Base-by-base conservation (phyloP, 2,797 vertebrate species). In the Gymnoscopelus microlampas region DNA sequence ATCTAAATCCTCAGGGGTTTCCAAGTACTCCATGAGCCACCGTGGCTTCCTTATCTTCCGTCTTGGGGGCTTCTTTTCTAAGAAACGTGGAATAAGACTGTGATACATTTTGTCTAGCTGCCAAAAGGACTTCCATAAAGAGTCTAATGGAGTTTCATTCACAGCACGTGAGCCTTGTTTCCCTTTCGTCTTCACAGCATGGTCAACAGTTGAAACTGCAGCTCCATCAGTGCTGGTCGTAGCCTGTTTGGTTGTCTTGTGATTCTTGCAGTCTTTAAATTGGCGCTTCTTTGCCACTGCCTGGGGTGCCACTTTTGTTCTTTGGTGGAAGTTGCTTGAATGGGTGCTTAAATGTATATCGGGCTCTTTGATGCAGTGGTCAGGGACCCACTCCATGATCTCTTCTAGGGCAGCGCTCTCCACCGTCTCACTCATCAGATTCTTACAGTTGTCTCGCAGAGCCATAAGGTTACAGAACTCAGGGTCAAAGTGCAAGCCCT, bases 381-480 rank as follows among this genome's bases (percentile, higher is more conserved):
- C 92, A 11, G 81, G 76, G 53, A 91, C 82, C 94, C 93, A 93
- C 55, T 95, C 92, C 94, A 94, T 93, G 77, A 95, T 92, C 88
- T 96, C 94, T 81, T 89, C 90, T 54, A 92, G 91, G 47, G 89
- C 91, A 59, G 80, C 85, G 74, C 88, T 89, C n/a, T 76, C 93
- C 85, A 93, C 94, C 79, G 96, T 96, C 76, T 96, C 96, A 1
- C 88, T 95, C 91, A 99, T 84, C 61, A 99, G 90, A 0, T 96
- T 95, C 77, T 96, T 90, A 84, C 98, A 99, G 85, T 96, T 98
- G 73, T 96, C 96, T 89, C 96, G 95, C 87, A 99, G 94, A 91
- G 97, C 96, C 63, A 96, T 89, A 44, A 98, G 96, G 90, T 97
- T 98, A 97, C 97, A 99, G 85, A 99, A 98, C 89, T 99, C 98